Percentiles rank a stretch among this genome's conserved stretches.
Conservation (phyloP, 2,888 invertebrate genomes). For the Rotaria macrura region DNA sequence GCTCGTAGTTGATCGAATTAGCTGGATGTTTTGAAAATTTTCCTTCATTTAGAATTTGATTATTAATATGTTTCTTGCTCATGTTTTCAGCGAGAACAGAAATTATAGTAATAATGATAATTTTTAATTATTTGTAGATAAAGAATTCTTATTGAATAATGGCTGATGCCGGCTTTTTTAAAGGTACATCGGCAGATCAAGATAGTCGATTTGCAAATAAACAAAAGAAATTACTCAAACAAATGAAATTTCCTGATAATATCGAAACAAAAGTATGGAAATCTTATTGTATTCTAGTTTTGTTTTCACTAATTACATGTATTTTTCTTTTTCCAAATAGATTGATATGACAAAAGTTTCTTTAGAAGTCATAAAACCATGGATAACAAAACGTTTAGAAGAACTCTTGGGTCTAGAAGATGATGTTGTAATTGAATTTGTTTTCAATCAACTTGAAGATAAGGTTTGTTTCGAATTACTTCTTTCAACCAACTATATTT, state of each 20-base stretch:
- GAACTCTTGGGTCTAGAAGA: slow-evolving; percentile 93
- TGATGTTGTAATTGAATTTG: slow-evolving; percentile 95
- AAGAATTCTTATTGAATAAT: slow-evolving; percentile 35
- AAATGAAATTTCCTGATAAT: slow-evolving; percentile 92
- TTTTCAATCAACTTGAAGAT: slow-evolving; percentile 92
- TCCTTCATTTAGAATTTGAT: too few species aligned
- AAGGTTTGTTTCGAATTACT: slow-evolving; percentile 60
- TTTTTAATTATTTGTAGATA: not conserved
- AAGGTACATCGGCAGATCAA: slow-evolving; percentile 90
- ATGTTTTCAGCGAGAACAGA: too few species aligned
- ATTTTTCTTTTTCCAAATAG: slow-evolving; percentile 51
- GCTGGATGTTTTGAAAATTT: too few species aligned
- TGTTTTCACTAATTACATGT: not conserved
- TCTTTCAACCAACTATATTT: too few species aligned
- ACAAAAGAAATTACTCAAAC: slow-evolving; percentile 94
- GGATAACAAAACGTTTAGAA: slow-evolving; percentile 92
- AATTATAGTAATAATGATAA: too few species aligned
- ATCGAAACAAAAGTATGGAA: slow-evolving; percentile 71
- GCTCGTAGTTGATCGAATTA: too few species aligned
- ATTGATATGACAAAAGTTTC: slow-evolving; percentile 97
- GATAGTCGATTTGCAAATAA: slow-evolving; percentile 98
- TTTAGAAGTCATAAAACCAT: slow-evolving; percentile 89
- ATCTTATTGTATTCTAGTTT: too few species aligned
- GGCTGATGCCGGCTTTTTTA: slow-evolving; percentile 48
- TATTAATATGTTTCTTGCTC: too few species aligned